These are phyloP conservation scores for Anoura caudifer DNA, from an alignment of 2,113 vertebrate genomes.

Conservation along the genomic window DNA sequence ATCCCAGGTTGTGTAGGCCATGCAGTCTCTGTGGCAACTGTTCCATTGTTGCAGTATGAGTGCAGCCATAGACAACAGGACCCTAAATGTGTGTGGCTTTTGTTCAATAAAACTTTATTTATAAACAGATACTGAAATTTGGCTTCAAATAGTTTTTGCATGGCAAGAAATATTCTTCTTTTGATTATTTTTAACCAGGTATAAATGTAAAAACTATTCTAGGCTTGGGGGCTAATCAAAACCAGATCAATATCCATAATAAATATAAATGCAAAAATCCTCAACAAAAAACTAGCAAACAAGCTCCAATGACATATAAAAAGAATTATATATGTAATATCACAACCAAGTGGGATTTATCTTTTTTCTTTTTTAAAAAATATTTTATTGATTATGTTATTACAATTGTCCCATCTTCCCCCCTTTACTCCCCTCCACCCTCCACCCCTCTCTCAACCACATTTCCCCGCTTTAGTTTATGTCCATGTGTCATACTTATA, in stretches of 20 bases:
- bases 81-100: background rate
- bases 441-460: too few relatives aligned
- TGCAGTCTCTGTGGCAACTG: background rate
- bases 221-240: background rate
- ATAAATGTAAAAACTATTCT: conserved; percentile 5
- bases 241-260: background rate
- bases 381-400: too few relatives aligned
- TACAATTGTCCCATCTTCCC: too few relatives aligned
- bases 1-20: background rate
- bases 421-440: too few relatives aligned
- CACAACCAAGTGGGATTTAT: background rate
- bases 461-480: too few relatives aligned
- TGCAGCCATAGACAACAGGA: background rate
- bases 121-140: background rate
- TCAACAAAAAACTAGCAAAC: background rate
- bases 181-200: background rate
- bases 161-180: background rate
- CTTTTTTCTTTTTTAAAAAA: too few relatives aligned
- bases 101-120: background rate
- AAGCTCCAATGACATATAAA: background rate
- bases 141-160: background rate
- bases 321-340: background rate
- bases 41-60: background rate
- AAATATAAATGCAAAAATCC: background rate
- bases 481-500: too few relatives aligned